Conservation (phyloP, 2,797 vertebrate genomes). For the Dermochelys coriacea region DNA sequence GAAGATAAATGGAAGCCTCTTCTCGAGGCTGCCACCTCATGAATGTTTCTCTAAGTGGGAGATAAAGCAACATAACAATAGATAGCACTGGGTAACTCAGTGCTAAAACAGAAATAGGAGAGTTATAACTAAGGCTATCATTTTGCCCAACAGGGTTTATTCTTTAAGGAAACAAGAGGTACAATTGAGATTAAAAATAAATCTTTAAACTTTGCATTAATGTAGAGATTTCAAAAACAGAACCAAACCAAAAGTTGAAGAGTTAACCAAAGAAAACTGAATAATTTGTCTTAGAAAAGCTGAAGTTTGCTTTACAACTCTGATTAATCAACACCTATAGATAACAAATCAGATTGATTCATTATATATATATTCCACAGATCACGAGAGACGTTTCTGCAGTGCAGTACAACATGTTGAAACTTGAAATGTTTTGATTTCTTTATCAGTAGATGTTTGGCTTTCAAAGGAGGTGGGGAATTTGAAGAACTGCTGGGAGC, state of each 20-base stretch:
- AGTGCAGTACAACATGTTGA: fast-evolving
- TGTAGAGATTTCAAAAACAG: background rate
- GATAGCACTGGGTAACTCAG: slow-evolving; percentile 28
- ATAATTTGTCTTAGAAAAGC: background rate
- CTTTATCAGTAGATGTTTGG: background rate
- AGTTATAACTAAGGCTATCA: background rate
- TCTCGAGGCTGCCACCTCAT: slow-evolving; percentile 25
- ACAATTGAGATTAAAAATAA: background rate
- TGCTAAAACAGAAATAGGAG: slow-evolving; percentile 12
- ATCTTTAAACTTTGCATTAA: background rate
- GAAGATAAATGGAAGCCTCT: slow-evolving; percentile 57
- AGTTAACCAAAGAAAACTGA: background rate
- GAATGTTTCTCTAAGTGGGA: slow-evolving; percentile 46
- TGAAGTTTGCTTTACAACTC: background rate
- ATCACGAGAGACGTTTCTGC: background rate
- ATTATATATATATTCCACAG: background rate
- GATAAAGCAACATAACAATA: slow-evolving; percentile 41
- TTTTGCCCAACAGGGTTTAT: background rate
- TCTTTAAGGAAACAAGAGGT: background rate
- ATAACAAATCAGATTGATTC: background rate
- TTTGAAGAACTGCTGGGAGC: background rate
- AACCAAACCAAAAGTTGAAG: background rate
- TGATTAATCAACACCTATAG: background rate
- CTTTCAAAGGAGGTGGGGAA: background rate
- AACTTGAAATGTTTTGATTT: background rate